Base-by-base conservation (phyloP, 37 sponge, comb jelly and placozoan species). In the Geodia barretti region DNA sequence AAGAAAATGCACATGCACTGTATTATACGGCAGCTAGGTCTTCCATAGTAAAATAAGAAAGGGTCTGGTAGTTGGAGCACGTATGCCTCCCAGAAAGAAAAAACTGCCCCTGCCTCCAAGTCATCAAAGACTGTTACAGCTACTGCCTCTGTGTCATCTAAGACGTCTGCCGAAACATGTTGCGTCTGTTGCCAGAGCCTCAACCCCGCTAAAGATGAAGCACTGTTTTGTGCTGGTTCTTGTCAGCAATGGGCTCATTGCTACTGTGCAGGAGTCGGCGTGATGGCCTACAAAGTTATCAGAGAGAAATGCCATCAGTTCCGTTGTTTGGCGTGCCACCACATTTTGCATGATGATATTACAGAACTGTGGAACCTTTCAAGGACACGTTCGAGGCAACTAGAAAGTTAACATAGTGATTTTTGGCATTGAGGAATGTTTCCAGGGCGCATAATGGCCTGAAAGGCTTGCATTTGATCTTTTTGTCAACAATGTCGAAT, bases 211-310 rank as follows among this genome's bases (percentile, higher is more conserved):
- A 64, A 64, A 26, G 65, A 64, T 26, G 65, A 64, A 64, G 65
- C 65, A 19, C 65, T 64, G 5, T 26, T 64, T n/a, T 64, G 65
- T 64, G n/a, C 25, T 23, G 30, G 65, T 23, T 26, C 25, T 23
- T 64, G 65, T 26, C 65, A 64, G n/a, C 25, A 64, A n/a, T 64
- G 65, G 65, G 5, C 20, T 23, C 65, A 64, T 19, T n/a, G 65
- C 30, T 64, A 64, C 30, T 64, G 65, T n/a, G 65, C 65, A 7
- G 65, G 65, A 24, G 65, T 64, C 11, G 20, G 29, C n/a, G 24
- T 7, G 11, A 7, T 5, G 4, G 29, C 25, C 29, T 64, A 64
- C 65, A 26, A 64, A 64, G 24, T 24, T 28, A 23, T 64, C 30
- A 64, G n/a, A 5, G 25, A 23, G 5, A 64, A 26, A 28, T 11